Evolutionary conservation across 35 echinoderm and acorn worm species (phyloP).

Genomic region (Holothuria glaberrima): DNA sequence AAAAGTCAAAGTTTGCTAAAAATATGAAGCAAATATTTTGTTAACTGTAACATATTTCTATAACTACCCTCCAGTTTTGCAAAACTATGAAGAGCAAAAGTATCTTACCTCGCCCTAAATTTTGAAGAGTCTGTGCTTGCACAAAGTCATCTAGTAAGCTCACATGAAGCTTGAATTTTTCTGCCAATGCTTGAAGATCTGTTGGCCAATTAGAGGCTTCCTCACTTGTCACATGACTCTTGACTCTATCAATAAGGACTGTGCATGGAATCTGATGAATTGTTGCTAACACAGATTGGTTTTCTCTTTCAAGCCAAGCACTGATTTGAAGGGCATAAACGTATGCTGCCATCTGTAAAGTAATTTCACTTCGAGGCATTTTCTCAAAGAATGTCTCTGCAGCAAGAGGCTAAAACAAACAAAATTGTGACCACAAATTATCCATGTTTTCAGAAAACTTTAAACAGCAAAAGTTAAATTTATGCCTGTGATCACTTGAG

Average conservation of each 20-base stretch:
- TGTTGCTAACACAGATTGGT: constrained; percentile 24
- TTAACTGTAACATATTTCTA: neutral
- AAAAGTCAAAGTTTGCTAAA: neutral
- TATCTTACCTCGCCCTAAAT: constrained; percentile 81
- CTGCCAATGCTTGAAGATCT: constrained; percentile 55
- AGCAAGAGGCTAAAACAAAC: constrained; percentile 70
- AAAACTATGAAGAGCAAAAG: neutral
- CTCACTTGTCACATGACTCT: constrained; percentile 58
- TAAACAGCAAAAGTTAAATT: no score
- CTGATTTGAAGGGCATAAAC: constrained; percentile 87
- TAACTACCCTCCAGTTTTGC: neutral
- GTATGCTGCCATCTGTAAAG: constrained; percentile 88
- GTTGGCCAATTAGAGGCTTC: constrained; percentile 78
- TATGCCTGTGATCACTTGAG: no score
- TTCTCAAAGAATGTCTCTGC: constrained; percentile 88
- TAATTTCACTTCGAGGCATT: constrained; percentile 81
- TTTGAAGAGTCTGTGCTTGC: constrained; percentile 84
- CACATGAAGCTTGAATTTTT: constrained; percentile 69
- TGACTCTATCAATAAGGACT: constrained; percentile 69
- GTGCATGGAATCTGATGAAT: constrained; percentile 56
- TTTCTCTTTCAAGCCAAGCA: constrained; percentile 28
- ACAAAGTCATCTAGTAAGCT: constrained; percentile 86
- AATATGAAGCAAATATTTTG: neutral
- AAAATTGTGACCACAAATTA: no score
- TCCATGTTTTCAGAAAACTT: no score